phyloP scores from a whole-genome alignment of 2,797 vertebrate species.

The Moxostoma hubbsi region DNA sequence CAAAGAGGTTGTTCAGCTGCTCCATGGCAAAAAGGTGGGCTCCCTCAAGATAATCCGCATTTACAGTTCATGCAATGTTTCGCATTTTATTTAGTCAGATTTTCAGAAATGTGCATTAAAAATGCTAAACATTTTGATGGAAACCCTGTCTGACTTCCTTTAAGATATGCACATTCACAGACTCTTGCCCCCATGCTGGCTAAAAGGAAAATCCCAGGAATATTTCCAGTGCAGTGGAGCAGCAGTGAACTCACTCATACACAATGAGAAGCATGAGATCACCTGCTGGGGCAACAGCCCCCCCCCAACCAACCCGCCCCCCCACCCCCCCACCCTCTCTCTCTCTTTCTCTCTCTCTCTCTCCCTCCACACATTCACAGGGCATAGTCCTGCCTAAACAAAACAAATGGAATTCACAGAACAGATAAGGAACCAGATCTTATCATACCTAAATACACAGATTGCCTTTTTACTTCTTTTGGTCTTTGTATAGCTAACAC shows the following conservation, averaged over 20 bases:
- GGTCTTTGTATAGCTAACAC: neutral
- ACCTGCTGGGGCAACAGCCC: constrained; percentile 38
- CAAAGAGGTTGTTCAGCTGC: too few species aligned
- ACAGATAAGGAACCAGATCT: neutral
- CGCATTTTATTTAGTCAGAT: too few species aligned
- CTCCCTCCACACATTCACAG: neutral
- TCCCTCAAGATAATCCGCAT: too few species aligned
- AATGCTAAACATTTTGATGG: too few species aligned
- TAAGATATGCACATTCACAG: neutral
- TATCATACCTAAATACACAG: neutral
- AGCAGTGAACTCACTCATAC: constrained; percentile 47
- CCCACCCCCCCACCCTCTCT: too few species aligned
- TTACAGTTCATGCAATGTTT: too few species aligned
- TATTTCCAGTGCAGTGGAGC: constrained; percentile 64
- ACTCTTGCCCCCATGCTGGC: constrained; percentile 55
- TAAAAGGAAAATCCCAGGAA: constrained; percentile 74
- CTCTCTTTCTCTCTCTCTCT: too few species aligned
- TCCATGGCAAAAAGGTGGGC: too few species aligned
- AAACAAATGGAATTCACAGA: neutral
- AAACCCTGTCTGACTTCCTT: neutral
- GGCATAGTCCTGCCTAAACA: neutral
- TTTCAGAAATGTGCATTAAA: neutral
- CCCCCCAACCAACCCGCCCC: too few species aligned
- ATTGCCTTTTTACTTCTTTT: constrained; percentile 1
- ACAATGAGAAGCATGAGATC: constrained; percentile 28